Percentiles rank a stretch among this genome's conserved stretches.
phyloP scores from a whole-genome alignment of 2,888 invertebrate genomes.

The Sisyra terminalis region DNA sequence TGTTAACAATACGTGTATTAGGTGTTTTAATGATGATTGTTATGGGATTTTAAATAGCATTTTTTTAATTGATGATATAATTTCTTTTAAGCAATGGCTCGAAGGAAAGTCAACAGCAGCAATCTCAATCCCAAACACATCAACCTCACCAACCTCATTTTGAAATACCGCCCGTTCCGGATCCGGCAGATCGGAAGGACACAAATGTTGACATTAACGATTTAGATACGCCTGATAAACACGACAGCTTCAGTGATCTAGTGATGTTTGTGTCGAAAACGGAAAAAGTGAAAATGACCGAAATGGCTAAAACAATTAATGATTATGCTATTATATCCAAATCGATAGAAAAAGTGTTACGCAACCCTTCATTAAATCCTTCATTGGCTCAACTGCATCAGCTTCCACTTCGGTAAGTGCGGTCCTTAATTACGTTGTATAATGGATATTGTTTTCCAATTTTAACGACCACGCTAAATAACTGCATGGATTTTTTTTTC shows the following conservation, averaged over 20 bases:
- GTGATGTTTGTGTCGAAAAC: constrained; percentile 16
- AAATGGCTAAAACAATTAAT: too few relatives aligned
- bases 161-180: constrained; percentile 11
- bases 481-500: background rate
- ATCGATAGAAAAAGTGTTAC: constrained; percentile 32
- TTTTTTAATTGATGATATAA: background rate
- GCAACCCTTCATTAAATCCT: constrained; percentile 42
- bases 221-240: constrained; percentile 11
- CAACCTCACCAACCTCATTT: constrained; percentile 10
- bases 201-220: constrained; percentile 9
- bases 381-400: constrained; percentile 52
- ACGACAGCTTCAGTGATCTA: constrained; percentile 46
- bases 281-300: too few relatives aligned
- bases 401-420: constrained; percentile 27
- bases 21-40: background rate
- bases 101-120: constrained; percentile 19
- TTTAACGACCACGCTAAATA: too few relatives aligned
- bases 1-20: background rate
- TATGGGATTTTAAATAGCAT: background rate
- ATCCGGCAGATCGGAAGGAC: constrained; percentile 8
- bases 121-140: constrained; percentile 7
- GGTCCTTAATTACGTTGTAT: background rate
- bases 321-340: constrained; percentile 31
- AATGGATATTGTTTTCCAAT: background rate
- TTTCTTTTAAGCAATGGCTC: constrained; percentile 23